These are phyloP conservation scores for Dryoscopus gambensis DNA, from an alignment of 2,113 vertebrate genomes.

Conservation along the genomic window DNA sequence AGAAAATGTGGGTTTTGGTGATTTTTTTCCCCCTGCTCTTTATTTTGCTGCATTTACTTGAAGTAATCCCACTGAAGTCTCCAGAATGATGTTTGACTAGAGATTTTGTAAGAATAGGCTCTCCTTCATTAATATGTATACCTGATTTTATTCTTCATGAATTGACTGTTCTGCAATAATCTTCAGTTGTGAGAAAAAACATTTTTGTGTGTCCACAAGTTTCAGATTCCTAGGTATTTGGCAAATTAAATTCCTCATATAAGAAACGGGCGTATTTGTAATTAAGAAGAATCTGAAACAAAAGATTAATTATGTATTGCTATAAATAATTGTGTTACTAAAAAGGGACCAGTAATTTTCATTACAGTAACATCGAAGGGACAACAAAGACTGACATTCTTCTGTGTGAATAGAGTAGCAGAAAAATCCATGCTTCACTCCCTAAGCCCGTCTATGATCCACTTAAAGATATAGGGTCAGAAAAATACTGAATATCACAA, in stretches of 20 bases:
- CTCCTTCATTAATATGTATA: background rate
- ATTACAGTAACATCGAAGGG: background rate
- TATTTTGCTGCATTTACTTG: background rate
- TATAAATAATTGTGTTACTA: background rate
- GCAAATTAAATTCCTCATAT: background rate
- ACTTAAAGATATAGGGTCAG: background rate
- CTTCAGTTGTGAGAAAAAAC: background rate
- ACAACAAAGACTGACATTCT: background rate
- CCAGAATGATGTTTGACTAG: background rate
- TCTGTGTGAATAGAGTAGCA: background rate
- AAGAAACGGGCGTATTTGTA: background rate
- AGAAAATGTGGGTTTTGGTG: rapidly evolving
- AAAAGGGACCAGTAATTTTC: background rate
- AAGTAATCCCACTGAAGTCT: background rate
- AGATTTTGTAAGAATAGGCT: background rate
- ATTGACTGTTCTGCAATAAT: background rate
- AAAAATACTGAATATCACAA: background rate
- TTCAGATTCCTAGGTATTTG: background rate
- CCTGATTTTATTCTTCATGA: background rate
- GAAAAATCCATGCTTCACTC: background rate
- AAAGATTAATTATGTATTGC: background rate
- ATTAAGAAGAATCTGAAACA: background rate
- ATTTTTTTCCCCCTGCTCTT: background rate
- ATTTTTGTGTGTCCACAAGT: background rate
- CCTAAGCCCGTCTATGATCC: background rate